phyloP scores from a whole-genome alignment of 2,797 vertebrate genomes.

The Austrolebias charrua region DNA sequence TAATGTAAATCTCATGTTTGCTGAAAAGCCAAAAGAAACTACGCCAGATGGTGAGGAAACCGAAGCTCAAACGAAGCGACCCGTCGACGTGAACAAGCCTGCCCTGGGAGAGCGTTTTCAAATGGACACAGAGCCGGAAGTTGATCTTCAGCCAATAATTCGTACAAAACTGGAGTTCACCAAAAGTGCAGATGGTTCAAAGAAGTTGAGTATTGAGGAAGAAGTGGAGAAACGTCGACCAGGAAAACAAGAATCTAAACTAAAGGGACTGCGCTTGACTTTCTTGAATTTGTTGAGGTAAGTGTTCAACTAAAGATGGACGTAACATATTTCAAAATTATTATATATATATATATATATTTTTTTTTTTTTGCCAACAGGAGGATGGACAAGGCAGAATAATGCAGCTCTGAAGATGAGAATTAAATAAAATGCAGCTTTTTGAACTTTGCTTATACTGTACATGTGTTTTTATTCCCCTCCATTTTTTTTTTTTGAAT shows the following conservation, averaged over 20 bases:
- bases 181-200: constrained; percentile 49
- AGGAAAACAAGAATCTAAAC: neutral
- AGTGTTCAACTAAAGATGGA: neutral
- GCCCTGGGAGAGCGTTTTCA: neutral
- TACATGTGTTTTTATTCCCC: neutral
- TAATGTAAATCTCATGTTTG: neutral
- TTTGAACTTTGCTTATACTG: neutral
- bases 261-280: constrained; percentile 22
- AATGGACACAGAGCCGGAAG: neutral
- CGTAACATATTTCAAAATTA: neutral
- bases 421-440: constrained; percentile 51
- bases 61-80: neutral
- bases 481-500: no score
- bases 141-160: constrained; percentile 17
- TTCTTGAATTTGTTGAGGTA: constrained; percentile 67
- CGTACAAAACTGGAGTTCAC: constrained; percentile 58
- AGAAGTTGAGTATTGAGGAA: constrained; percentile 67
- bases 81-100: neutral
- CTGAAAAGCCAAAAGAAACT: neutral
- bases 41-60: neutral
- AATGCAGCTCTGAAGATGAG: neutral
- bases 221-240: constrained; percentile 13
- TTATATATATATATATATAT: no score
- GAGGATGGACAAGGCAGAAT: constrained; percentile 54
- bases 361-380: constrained; percentile 39